These are phyloP conservation scores for Gasterosteus aculeatus DNA, from an alignment of 2,113 vertebrate species.

Conservation along the genomic window DNA sequence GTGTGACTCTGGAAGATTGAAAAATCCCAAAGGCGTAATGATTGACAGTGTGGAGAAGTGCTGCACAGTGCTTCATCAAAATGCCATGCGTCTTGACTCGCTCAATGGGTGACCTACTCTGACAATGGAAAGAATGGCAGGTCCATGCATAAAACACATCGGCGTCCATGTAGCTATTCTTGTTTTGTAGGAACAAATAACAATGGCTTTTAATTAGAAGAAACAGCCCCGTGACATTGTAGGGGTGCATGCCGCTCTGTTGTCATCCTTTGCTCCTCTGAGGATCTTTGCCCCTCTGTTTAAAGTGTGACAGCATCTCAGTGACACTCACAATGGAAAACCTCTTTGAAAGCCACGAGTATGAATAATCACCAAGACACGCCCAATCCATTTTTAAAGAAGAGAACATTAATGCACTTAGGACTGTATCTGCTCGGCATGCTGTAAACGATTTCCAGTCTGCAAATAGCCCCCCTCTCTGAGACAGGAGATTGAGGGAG, in stretches of 20 bases:
- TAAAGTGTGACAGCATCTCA: slow-evolving; percentile 69
- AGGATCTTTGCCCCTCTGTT: slow-evolving; percentile 58
- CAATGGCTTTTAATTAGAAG: slow-evolving; percentile 25
- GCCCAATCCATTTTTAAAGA: slow-evolving; percentile 73
- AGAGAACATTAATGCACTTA: slow-evolving; percentile 72
- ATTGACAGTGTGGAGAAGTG: slow-evolving; percentile 36
- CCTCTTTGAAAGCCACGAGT: slow-evolving; percentile 71
- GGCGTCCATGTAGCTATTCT: neutral
- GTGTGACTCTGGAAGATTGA: slow-evolving; percentile 19
- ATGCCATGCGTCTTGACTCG: slow-evolving; percentile 30
- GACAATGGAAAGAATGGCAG: neutral
- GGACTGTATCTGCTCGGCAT: slow-evolving; percentile 71
- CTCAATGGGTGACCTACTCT: neutral
- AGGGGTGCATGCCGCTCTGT: slow-evolving; percentile 44
- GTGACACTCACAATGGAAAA: slow-evolving; percentile 62
- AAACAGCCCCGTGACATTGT: slow-evolving; percentile 40
- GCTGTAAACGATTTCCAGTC: slow-evolving; percentile 59
- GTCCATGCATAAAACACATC: slow-evolving; percentile 9
- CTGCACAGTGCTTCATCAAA: slow-evolving; percentile 31
- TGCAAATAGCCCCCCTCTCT: slow-evolving; percentile 52
- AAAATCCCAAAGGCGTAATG: slow-evolving; percentile 8
- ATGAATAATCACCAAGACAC: slow-evolving; percentile 77
- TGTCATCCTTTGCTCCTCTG: slow-evolving; percentile 50
- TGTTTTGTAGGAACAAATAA: slow-evolving; percentile 17
- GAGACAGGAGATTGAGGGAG: slow-evolving; percentile 44